Base-by-base conservation (phyloP, 2,888 invertebrate genomes). In the Lacanobia oleracea region DNA sequence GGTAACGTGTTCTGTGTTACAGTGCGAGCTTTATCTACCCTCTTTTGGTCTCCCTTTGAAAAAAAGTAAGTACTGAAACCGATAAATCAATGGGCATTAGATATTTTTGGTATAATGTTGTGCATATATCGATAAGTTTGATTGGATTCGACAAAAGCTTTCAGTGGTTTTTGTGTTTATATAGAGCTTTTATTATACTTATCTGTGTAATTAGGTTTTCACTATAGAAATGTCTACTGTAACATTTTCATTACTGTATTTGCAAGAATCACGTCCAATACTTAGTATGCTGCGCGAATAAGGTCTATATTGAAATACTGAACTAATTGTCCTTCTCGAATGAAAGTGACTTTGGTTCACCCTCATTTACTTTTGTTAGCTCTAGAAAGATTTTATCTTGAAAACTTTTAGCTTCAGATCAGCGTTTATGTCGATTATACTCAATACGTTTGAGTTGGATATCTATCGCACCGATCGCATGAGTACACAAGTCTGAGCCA, bases 71-170 rank as follows among this genome's bases (percentile, higher is more conserved):
- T 89, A 91, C 86, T 90, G 88, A 89, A 91, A 89, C 90, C 91
- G 84, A 94, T 95, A 94, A 94, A 95, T 95, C 95, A 95, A 92
- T 89, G 88, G 84, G 93, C 88, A 92, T 93, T 93, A 92, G 89
- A 91, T 91, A 88, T 92, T 92, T 93, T 89, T 88, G 23, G 53
- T 50, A 16, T 79, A 78, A 79, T 75, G 79, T 69, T 74, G 81
- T 51, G 56, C 50, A 57, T 50, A 2, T 71, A 74, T 78, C 66
- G 76, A 71, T 75, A n/a, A 0, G 16, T 51, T 80, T 61, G 5
- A 45, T 4, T 75, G 43, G 60, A 51, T 63, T 50, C 23, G 23
- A 43, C 4, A 60, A 59, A 75, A 33, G 4, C 3, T 33, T 21
- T 21, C 14, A 37, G 12, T 23, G 9, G 9, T 40, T 9, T 40